Percentiles rank a stretch among this genome's conserved stretches.
Conservation (phyloP, 1,140 invertebrate species). For the Cydia strobilella region DNA sequence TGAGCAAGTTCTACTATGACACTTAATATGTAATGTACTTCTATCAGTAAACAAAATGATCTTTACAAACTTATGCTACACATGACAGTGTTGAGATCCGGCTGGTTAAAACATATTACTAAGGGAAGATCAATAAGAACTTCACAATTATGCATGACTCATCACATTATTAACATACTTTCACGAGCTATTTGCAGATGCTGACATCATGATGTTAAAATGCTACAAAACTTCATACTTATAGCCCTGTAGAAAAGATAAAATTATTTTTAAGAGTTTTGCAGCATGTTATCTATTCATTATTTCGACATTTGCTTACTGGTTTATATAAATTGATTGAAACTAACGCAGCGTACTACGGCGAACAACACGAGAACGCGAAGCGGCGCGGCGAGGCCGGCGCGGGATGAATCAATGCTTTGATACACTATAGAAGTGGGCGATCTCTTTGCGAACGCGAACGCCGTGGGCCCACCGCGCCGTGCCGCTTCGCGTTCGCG, state of each 20-base stretch:
- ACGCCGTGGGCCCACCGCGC: too few species aligned
- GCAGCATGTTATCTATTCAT: background rate
- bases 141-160: slow-evolving; percentile 23
- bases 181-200: background rate
- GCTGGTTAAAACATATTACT: slow-evolving; percentile 22
- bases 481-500: too few species aligned
- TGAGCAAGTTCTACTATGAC: slow-evolving; percentile 26
- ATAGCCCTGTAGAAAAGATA: slow-evolving; percentile 4
- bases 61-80: slow-evolving; percentile 4
- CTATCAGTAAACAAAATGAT: slow-evolving; percentile 24
- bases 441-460: too few species aligned
- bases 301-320: background rate
- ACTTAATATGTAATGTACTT: slow-evolving; percentile 25
- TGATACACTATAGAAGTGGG: too few species aligned
- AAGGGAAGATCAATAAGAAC: slow-evolving; percentile 20
- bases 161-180: background rate
- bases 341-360: too few species aligned
- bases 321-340: background rate
- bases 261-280: background rate
- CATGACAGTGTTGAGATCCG: slow-evolving; percentile 25
- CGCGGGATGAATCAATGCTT: too few species aligned
- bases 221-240: background rate
- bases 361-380: too few species aligned
- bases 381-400: too few species aligned
- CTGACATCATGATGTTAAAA: background rate